A percentile compares a stretch with the other conserved stretches of the same genome.
phyloP scores from a whole-genome alignment of 2,797 vertebrate genomes.

The Bradypus variegatus region DNA sequence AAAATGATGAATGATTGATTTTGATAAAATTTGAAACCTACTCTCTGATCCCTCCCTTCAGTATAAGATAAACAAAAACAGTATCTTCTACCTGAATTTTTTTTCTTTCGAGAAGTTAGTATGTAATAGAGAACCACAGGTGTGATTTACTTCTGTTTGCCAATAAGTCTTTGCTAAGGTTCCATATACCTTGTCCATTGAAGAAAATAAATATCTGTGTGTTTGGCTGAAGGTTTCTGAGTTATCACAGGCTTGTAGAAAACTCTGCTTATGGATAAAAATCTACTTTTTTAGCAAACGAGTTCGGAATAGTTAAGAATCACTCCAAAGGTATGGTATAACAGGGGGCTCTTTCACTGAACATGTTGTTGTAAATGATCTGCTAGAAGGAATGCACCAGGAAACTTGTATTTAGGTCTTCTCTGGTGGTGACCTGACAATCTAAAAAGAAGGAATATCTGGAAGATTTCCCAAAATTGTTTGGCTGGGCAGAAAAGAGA shows the following conservation, averaged over 20 bases:
- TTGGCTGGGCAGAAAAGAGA: background rate
- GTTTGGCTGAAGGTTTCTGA: background rate
- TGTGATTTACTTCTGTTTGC: slow-evolving; percentile 9
- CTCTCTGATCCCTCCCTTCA: background rate
- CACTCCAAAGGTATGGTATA: background rate
- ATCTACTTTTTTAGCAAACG: background rate
- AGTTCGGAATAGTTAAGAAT: background rate
- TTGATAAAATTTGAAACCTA: background rate
- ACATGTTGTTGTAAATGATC: background rate
- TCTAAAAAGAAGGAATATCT: background rate
- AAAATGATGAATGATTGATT: background rate
- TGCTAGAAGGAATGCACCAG: background rate
- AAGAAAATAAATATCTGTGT: background rate
- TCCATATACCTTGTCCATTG: background rate
- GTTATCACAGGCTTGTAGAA: background rate
- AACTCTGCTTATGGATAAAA: background rate
- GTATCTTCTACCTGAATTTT: background rate
- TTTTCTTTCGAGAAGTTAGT: background rate
- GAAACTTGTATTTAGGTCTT: background rate
- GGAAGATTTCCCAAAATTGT: background rate
- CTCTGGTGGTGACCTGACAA: background rate
- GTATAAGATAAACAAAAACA: background rate
- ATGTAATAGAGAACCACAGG: background rate
- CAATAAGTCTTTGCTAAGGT: background rate
- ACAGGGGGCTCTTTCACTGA: background rate